Conservation (phyloP, 1,140 invertebrate genomes). For the Pectinophora gossypiella region DNA sequence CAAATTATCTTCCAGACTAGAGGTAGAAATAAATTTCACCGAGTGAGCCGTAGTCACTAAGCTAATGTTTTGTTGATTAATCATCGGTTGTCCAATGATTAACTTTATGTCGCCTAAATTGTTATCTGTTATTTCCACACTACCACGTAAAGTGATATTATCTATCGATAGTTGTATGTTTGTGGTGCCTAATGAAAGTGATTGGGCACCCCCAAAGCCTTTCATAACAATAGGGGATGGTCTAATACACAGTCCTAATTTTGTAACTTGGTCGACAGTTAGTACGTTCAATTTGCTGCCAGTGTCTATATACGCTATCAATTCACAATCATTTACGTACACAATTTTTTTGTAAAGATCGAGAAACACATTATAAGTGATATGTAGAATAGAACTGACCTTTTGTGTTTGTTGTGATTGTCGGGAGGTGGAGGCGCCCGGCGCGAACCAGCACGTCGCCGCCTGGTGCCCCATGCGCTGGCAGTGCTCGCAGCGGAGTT, state of each 20-base stretch:
- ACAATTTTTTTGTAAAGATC: not conserved
- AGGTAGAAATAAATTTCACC: not conserved
- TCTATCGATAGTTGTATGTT: too few species aligned
- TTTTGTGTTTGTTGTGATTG: not conserved
- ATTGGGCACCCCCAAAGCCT: too few species aligned
- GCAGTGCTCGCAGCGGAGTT: not conserved
- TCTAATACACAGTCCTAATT: too few species aligned
- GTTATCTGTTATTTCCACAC: not conserved
- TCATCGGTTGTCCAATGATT: not conserved
- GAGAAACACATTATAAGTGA: not conserved
- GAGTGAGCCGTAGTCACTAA: not conserved
- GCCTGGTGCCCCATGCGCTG: not conserved
- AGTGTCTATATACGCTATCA: not conserved
- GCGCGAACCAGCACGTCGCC: not conserved
- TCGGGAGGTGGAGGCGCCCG: not conserved
- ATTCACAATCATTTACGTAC: not conserved
- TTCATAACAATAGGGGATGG: too few species aligned
- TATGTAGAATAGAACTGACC: not conserved
- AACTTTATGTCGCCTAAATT: not conserved
- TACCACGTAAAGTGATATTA: too few species aligned
- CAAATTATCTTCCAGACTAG: not conserved
- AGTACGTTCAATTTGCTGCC: not conserved
- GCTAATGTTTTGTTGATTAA: not conserved
- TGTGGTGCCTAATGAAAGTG: too few species aligned
- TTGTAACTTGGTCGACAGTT: too few species aligned